Base-by-base conservation (phyloP, 2,888 invertebrate species). In the Carpatolechia fugitivella region DNA sequence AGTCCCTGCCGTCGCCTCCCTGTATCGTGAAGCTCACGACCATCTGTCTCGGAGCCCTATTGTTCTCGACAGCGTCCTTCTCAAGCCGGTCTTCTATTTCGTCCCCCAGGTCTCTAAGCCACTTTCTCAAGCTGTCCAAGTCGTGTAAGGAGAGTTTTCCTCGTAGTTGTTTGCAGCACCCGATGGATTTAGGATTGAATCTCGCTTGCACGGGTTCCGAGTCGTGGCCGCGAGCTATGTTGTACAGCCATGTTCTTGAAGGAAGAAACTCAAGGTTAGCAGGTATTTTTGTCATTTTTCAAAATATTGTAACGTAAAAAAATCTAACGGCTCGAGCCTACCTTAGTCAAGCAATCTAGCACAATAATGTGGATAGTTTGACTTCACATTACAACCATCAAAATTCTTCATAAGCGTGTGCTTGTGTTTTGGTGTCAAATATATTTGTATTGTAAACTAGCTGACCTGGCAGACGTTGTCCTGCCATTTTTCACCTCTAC, bases 101-200 rank as follows among this genome's bases (percentile, higher is more conserved):
- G 49, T 92, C 92, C 0, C 95, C 92, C 11, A 99, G 84, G 70
- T 97, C 96, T 46, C 88, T 88, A 0, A 97, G 83, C 98, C 98
- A 98, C 74, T 95, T 94, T 51, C 91, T 89, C 16, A 97, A 90
- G 56, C 93, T 92, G 29, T 94, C 92, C 33, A 92, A 76, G 14
- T 93, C 93, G 0, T 85, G 80, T 4, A 98, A 92, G 8, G 95
- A 94, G 63, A 92, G 92, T 70, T 92, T 93, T 0, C 98, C 99
- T 1, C 94, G 93, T 78, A 99, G 98, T 72, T 96, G 96, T 85
- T 99, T 99, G 76, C 97, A 96, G 71, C 98, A 98, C 0, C 98
- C 99, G 66, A 99, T 97, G 52, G 98, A 98, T 82, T 98, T 98
- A 0, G 97, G 92, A 54, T 97, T 92, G 59, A 97, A 93, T 61